These are phyloP conservation scores for Lysandra coridon DNA, from an alignment of 2,888 invertebrate species.

Conservation along the genomic window DNA sequence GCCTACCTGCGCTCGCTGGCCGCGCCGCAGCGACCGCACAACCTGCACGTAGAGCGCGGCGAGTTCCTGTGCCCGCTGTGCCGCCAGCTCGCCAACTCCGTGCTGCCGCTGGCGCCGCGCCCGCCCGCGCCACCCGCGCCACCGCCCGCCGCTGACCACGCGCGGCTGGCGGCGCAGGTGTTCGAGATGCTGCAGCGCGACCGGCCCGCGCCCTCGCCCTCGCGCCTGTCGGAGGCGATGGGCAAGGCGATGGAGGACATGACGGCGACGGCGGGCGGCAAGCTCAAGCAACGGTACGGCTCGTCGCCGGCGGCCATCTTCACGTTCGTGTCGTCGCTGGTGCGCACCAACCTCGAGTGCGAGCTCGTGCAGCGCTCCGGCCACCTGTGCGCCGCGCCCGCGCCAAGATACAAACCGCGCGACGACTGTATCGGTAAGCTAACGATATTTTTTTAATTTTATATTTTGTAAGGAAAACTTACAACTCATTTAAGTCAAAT, in stretches of 20 bases:
- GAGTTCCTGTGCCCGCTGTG: constrained; percentile 98
- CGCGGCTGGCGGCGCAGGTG: constrained; percentile 62
- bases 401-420: constrained; percentile 86
- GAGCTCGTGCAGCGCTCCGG: constrained; percentile 95
- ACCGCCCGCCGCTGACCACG: constrained; percentile 63
- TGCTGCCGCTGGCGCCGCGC: constrained; percentile 90
- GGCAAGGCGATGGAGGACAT: constrained; percentile 97
- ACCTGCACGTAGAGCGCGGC: constrained; percentile 84
- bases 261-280: constrained; percentile 91
- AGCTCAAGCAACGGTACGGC: constrained; percentile 85
- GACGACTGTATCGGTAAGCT: constrained; percentile 87
- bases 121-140: constrained; percentile 84
- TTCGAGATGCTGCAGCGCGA: constrained; percentile 84
- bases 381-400: constrained; percentile 75
- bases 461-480: background rate
- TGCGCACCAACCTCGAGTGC: constrained; percentile 94
- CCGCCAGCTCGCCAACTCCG: constrained; percentile 87
- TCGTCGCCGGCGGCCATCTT: constrained; percentile 82
- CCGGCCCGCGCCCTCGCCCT: constrained; percentile 73
- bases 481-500: too few species aligned
- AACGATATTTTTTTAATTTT: background rate
- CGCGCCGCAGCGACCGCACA: constrained; percentile 87
- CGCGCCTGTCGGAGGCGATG: constrained; percentile 91
- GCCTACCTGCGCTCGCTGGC: constrained; percentile 93
- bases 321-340: constrained; percentile 93